Conservation (phyloP, 2,888 invertebrate species). For the Dryococelus australis region DNA sequence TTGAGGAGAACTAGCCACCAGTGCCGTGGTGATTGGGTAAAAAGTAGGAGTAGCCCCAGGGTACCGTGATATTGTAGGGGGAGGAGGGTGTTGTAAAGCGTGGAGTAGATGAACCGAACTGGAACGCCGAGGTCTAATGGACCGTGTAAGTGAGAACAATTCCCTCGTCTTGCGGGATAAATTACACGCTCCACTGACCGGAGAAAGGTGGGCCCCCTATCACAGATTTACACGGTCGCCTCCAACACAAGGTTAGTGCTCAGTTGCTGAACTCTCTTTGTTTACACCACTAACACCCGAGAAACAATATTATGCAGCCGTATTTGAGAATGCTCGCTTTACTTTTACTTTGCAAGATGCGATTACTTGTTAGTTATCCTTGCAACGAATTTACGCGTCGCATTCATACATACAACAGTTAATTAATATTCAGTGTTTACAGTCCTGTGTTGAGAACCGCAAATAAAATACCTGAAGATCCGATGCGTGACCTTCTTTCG, state of each 20-base stretch:
- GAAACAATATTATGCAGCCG: background rate
- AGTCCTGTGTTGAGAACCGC: too few relatives aligned
- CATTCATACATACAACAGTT: too few relatives aligned
- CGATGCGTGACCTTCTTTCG: too few relatives aligned
- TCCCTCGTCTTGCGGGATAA: background rate
- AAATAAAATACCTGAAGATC: too few relatives aligned
- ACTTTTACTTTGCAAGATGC: too few relatives aligned
- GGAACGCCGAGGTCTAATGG: conserved; percentile 9
- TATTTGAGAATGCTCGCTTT: too few relatives aligned
- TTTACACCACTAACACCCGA: background rate
- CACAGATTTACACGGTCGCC: background rate
- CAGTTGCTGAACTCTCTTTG: background rate
- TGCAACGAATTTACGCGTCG: too few relatives aligned
- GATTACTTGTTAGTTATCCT: too few relatives aligned
- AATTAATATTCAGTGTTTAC: too few relatives aligned
- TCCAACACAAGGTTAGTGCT: background rate
- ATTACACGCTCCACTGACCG: background rate
- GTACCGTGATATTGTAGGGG: background rate
- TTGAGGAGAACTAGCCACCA: background rate
- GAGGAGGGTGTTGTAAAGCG: background rate
- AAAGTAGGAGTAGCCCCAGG: background rate
- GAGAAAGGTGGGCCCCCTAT: background rate
- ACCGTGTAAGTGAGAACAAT: conserved; percentile 11
- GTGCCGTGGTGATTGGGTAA: background rate
- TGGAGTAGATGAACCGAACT: background rate